phyloP scores from a whole-genome alignment of 2,888 invertebrate genomes.

The Lycaena phlaeas region DNA sequence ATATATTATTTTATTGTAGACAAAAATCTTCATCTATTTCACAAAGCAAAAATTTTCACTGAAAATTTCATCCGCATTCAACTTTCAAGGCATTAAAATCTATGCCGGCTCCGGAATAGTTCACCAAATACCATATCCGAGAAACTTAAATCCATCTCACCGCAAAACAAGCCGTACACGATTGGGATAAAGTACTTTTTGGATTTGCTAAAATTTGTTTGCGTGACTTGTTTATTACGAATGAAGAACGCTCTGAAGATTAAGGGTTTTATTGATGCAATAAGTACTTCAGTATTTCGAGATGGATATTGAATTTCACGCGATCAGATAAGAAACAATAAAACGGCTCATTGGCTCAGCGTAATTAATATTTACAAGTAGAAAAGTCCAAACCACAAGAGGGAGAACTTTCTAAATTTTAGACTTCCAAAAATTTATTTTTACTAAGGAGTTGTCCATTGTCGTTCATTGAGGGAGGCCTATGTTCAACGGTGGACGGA shows the following conservation, averaged over 20 bases:
- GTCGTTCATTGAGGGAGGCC: too few relatives aligned
- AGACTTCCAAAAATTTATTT: too few relatives aligned
- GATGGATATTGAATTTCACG: constrained; percentile 18
- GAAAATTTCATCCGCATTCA: constrained; percentile 22
- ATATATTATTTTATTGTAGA: too few relatives aligned
- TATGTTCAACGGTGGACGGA: too few relatives aligned
- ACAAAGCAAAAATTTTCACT: constrained; percentile 17
- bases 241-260: constrained; percentile 1
- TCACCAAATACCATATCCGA: constrained; percentile 15
- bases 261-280: constrained; percentile 52
- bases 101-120: constrained; percentile 28
- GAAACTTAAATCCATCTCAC: not conserved
- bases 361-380: too few relatives aligned
- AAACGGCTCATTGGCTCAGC: too few relatives aligned
- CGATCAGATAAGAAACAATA: constrained; percentile 9
- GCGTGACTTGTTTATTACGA: constrained; percentile 5
- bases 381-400: too few relatives aligned
- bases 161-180: constrained; percentile 11
- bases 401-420: too few relatives aligned
- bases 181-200: constrained; percentile 8
- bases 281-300: constrained; percentile 41
- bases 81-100: constrained; percentile 33
- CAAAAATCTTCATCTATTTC: too few relatives aligned
- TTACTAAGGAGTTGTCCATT: too few relatives aligned
- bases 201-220: not conserved